Evolutionary conservation across 2,888 invertebrate species (phyloP), one percentile per base, ranked within the genome.

Genomic region (Drepanosiphum platanoidis): DNA sequence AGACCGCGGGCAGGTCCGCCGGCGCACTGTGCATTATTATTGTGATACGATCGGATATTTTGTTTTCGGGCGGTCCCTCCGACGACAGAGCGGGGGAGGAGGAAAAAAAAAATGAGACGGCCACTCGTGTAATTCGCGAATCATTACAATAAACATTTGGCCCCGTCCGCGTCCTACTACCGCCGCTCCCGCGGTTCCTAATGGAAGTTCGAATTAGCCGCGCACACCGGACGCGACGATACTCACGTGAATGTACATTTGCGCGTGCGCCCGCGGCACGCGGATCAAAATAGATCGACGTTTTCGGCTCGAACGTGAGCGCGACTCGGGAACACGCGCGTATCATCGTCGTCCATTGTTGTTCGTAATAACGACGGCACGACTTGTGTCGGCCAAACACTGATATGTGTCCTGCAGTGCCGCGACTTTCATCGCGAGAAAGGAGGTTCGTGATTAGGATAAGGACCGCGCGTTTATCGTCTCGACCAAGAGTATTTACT

Each of bases 201-300:
- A 81, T 81, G 52, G 36, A 36, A 39, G 36, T 70, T 58, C 58
- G 36, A 71, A 81, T 81, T 81, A 58, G n/a, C 30, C 52, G 15
- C 18, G 5, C 27, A 9, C 27, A 61, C 7, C 61, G 0, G 5
- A 61, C 18, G 4, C 18, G 22, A 52, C 5, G 52, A n/a, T 52
- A 22, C 5, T 4, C 18, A 52, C 3, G 3, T 22, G 22, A 5
- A 52, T 52, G 0, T 52, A 18, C 5, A 3, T 18, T 22, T 1
- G 5, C 22, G 22, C 52, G 22, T 5, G 22, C 5, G 9, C 9
- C 4, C 39, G 4, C 39, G 9, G 39, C 9, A 22, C n/a, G 30
- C 22, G 11, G 2, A 13, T 30, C 64, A 0, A 27, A 22, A 15
- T 1, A 66, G 46, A n/a, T n/a, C n/a, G n/a, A n/a, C n/a, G n/a